Base-by-base conservation (phyloP, 2,113 vertebrate species). In the Cricetomys ansorgei region DNA sequence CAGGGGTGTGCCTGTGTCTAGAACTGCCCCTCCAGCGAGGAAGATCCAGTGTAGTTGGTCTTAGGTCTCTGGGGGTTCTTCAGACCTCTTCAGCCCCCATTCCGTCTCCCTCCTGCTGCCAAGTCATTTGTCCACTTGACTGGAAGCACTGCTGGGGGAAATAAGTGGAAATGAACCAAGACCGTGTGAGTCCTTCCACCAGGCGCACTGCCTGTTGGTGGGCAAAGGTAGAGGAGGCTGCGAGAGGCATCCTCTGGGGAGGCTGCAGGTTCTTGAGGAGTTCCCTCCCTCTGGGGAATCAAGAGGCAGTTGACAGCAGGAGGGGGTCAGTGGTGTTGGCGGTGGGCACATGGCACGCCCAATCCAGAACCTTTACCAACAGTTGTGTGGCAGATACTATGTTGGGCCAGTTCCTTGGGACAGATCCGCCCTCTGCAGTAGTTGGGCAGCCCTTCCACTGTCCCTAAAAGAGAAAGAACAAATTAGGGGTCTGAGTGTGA, bases 61-160 rank as follows among this genome's bases (percentile, higher is more conserved):
- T 67, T n/a, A 48, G 4, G 76, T 37, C 62, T 88, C 25, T 0
- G 15, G 72, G 77, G 77, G 50, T 45, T 0, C 0, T 65, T 43
- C 43, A 40, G 50, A 34, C 48, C 83, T 95, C 34, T 73, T 37
- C 57, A 3, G 53, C 1, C 75, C 89, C 81, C 72, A 4, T 75
- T 79, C 72, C 53, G 4, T 48, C 84, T 87, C 45, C 77, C 75
- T 91, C 50, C 87, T 57, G 65, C 83, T 48, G 62, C 95, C 17
- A 0, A 48, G 88, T 67, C 92, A 21, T 96, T 88, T 65, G 27
- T 97, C 90, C 86, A 45, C 69, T 84, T 88, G 83, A 96, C 69
- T 89, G 72, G 62, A 83, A 96, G 91, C 40, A 37, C 88, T 15
- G 1, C 48, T 91, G 72, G 8, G 94, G 94, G 95, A 96, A 87